Evolutionary conservation across 2,888 invertebrate species (phyloP).

Genomic region (Xanthia togata): DNA sequence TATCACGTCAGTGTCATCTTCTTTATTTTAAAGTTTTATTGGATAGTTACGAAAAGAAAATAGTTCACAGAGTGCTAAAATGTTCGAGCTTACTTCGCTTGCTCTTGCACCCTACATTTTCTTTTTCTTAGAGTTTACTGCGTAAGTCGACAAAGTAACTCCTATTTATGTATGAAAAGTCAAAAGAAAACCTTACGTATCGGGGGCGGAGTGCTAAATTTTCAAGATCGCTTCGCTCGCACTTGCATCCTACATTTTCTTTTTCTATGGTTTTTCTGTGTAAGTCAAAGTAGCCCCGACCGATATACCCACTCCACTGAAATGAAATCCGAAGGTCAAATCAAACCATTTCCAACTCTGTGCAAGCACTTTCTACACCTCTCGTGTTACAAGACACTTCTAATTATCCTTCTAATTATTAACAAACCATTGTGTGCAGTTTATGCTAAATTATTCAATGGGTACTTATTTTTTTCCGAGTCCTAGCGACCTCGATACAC

Average conservation of each 20-base stretch:
- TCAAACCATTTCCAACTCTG: not conserved
- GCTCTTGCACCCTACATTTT: no score
- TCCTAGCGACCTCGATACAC: slow-evolving; percentile 43
- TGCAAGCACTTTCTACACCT: not conserved
- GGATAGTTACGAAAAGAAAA: not conserved
- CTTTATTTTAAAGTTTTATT: not conserved
- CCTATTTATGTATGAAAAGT: no score
- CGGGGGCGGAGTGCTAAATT: no score
- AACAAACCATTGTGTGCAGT: slow-evolving; percentile 46
- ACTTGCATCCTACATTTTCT: no score
- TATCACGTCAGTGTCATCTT: no score
- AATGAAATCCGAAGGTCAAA: not conserved
- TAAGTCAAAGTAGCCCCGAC: no score
- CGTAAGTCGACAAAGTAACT: no score
- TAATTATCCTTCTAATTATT: slow-evolving; percentile 28
- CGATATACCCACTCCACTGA: not conserved
- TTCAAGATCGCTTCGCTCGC: no score
- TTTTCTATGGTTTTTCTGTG: no score
- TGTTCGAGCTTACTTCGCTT: no score
- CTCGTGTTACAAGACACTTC: slow-evolving; percentile 16
- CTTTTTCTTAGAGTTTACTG: no score
- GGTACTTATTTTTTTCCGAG: slow-evolving; percentile 48
- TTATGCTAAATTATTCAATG: slow-evolving; percentile 51
- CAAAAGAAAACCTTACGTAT: no score
- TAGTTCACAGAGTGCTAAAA: not conserved